Evolutionary conservation across 2,888 invertebrate species (phyloP).

Genomic region (Trissolcus brochymenae): DNA sequence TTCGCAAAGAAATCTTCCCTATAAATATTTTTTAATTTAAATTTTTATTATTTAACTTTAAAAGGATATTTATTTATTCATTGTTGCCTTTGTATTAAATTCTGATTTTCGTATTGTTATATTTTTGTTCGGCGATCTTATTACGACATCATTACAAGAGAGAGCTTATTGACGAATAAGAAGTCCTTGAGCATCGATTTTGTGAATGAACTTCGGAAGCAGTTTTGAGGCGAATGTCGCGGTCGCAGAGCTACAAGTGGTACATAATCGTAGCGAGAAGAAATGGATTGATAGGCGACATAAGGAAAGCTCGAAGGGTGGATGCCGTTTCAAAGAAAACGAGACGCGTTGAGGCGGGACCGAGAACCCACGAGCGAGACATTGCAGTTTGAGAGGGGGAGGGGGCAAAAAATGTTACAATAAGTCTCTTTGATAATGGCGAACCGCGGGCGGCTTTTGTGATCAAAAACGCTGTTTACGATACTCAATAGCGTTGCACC

Average conservation of each 20-base stretch:
- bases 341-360: slow-evolving; percentile 51
- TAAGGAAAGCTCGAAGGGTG: slow-evolving; percentile 46
- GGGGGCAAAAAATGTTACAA: slow-evolving; percentile 63
- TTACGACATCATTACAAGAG: slow-evolving; percentile 37
- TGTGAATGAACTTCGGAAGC: slow-evolving; percentile 55
- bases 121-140: slow-evolving; percentile 7
- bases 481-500: slow-evolving; percentile 69
- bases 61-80: not conserved
- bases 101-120: not conserved
- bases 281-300: slow-evolving; percentile 71
- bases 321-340: slow-evolving; percentile 40
- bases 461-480: slow-evolving; percentile 75
- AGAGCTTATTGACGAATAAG: slow-evolving; percentile 46
- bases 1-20: too few relatives aligned
- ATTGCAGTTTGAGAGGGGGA: slow-evolving; percentile 29
- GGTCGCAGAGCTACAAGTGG: slow-evolving; percentile 70
- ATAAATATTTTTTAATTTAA: too few relatives aligned
- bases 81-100: not conserved
- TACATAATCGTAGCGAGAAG: slow-evolving; percentile 69
- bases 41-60: not conserved
- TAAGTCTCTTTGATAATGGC: slow-evolving; percentile 71
- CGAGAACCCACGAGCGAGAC: slow-evolving; percentile 31
- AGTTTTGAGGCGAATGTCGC: slow-evolving; percentile 54
- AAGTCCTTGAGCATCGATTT: slow-evolving; percentile 47
- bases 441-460: slow-evolving; percentile 73